Base-by-base conservation (phyloP, 2,113 vertebrate genomes). In the Hippoglossus stenolepis region DNA sequence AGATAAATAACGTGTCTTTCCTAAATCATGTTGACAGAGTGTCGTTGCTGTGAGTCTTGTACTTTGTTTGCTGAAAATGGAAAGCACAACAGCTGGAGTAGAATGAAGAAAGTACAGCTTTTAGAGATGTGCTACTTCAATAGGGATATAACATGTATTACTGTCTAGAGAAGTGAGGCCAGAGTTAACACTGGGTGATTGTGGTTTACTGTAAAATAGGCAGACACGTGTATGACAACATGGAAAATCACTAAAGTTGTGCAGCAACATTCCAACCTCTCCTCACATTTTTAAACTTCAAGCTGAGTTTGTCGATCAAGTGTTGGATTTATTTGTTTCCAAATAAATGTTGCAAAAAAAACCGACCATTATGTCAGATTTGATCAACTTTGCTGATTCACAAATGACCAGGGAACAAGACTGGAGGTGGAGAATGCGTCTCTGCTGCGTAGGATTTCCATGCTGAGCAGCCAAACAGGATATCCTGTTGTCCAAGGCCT, bases 391-490 rank as follows among this genome's bases (percentile, higher is more conserved):
- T 70, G 73, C 66, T 77, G 66, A 74, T 72, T 85, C 65, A 40
- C 54, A 35, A 18, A 45, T 38, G 59, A 82, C 31, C 73, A 1
- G 2, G 47, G 14, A 57, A 35, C 4, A 2, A 18, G 43, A 77
- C 18, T 3, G 20, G 47, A 57, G 40, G 45, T 64, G 57, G 38
- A 54, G 17, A 18, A 7, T 53, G 58, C 53, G 57, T 67, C 43
- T 81, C 58, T 49, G 65, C 53, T 69, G 21, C 56, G 79, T 47
- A 79, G 76, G 91, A 80, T 94, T 94, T 93, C 90, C 91, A 93
- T 77, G 83, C 89, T 77, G 87, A 83, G 86, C 85, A 83, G 91
- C 91, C 94, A 94, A 94, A 94, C 93, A 94, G 95, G 95, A 96
- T 90, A 88, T 95, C 95, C 95, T 94, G 89, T 82, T 81, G 75